Percentiles rank a stretch among this genome's conserved stretches.
These are phyloP conservation scores for Platysternon megacephalum DNA, from an alignment of 2,113 vertebrate species.

Conservation along the genomic window DNA sequence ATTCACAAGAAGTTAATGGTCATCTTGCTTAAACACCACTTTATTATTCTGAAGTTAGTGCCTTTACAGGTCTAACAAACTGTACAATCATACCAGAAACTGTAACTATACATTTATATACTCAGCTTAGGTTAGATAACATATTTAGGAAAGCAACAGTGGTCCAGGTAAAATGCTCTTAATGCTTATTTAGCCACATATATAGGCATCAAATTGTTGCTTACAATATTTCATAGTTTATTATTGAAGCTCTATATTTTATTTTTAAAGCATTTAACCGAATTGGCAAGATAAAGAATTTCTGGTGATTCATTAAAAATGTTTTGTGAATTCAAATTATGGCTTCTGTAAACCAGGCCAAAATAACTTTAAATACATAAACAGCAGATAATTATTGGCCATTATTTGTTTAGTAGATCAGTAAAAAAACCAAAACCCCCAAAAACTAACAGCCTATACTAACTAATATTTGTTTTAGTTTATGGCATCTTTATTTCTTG, in stretches of 20 bases:
- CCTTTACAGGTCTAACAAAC: constrained; percentile 8
- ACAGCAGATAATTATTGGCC: not conserved
- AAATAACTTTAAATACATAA: not conserved
- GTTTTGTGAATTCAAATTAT: not conserved
- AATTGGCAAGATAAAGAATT: not conserved
- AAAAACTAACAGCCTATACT: not conserved
- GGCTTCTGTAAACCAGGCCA: not conserved
- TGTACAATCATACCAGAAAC: not conserved
- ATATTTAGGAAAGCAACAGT: not conserved
- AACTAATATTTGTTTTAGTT: not conserved
- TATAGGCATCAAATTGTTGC: not conserved
- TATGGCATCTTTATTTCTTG: not conserved
- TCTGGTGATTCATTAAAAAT: not conserved
- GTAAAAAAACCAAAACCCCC: not conserved
- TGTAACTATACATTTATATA: not conserved
- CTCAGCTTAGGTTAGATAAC: not conserved
- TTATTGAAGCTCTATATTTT: rapidly evolving
- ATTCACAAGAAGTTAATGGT: not conserved
- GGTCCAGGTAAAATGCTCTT: not conserved
- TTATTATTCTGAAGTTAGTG: constrained; percentile 29
- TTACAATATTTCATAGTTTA: not conserved
- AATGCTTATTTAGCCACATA: not conserved
- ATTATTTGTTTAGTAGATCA: not conserved
- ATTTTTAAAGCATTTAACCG: not conserved
- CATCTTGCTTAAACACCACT: not conserved